phyloP scores from a whole-genome alignment of 2,113 vertebrate species.

The Hoplias malabaricus region DNA sequence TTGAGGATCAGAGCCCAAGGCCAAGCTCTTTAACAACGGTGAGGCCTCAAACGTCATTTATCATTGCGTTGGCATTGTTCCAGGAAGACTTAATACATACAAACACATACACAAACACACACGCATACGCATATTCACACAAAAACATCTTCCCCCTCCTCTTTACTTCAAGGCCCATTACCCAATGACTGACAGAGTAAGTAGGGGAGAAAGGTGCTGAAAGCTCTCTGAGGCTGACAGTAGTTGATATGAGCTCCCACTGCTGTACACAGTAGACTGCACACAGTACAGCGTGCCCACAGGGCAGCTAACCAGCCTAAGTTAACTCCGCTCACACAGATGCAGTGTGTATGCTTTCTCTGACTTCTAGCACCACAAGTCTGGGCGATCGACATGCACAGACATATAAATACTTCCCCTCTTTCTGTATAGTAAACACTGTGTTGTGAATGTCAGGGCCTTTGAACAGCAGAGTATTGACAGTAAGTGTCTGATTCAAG shows the following conservation, averaged over 20 bases:
- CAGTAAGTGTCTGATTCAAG: background rate
- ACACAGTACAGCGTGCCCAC: background rate
- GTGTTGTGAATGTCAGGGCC: background rate
- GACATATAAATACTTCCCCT: background rate
- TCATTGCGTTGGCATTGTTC: conserved; percentile 24
- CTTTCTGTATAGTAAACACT: background rate
- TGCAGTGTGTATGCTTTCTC: conserved; percentile 3
- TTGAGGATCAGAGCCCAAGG: conserved; percentile 36
- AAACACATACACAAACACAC: background rate
- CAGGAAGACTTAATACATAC: conserved; percentile 5
- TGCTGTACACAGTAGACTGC: conserved; percentile 20
- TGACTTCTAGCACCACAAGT: background rate
- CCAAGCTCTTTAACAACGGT: conserved; percentile 36
- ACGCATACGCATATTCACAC: conserved; percentile 10
- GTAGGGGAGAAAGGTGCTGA: conserved; percentile 35
- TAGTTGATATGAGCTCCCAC: conserved; percentile 37
- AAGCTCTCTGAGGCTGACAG: conserved; percentile 40
- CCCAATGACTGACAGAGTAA: conserved; percentile 42
- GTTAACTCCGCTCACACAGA: conserved; percentile 23
- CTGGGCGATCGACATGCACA: background rate
- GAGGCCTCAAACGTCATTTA: conserved; percentile 33
- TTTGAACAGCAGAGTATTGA: conserved; percentile 2
- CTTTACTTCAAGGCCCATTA: conserved; percentile 47
- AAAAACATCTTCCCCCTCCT: background rate
- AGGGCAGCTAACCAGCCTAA: conserved; percentile 21